Conservation (phyloP, 2,888 invertebrate species). For the Stenurella melanura region DNA sequence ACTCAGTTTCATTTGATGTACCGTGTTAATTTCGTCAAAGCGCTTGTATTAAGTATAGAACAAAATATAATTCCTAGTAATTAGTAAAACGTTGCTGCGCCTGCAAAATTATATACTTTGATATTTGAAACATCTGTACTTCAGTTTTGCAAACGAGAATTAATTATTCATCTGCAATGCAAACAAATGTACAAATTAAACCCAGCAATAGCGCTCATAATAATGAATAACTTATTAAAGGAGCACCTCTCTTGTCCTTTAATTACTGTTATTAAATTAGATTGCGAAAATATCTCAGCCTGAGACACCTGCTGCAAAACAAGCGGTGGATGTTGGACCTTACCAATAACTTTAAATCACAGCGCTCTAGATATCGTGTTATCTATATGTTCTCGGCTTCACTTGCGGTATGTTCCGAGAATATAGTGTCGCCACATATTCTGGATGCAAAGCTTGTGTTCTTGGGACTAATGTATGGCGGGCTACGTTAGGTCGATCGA, state of each 20-base stretch:
- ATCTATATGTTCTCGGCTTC: constrained; percentile 17
- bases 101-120: constrained; percentile 12
- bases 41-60: neutral
- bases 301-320: constrained; percentile 25
- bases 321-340: neutral
- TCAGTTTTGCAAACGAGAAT: constrained; percentile 18
- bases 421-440: constrained; percentile 33
- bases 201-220: neutral
- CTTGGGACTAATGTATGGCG: neutral
- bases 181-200: constrained; percentile 21
- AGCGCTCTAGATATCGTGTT: constrained; percentile 22
- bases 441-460: constrained; percentile 7
- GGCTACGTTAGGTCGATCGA: neutral
- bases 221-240: constrained; percentile 17
- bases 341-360: constrained; percentile 34
- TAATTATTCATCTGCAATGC: constrained; percentile 25
- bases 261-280: constrained; percentile 26
- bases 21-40: neutral
- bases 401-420: constrained; percentile 11
- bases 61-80: neutral
- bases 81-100: neutral
- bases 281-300: constrained; percentile 19
- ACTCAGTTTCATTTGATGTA: too few species aligned
- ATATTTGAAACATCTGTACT: constrained; percentile 14
- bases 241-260: constrained; percentile 8